Conservation (phyloP, 2,888 invertebrate genomes). For the Thumatha senex region DNA sequence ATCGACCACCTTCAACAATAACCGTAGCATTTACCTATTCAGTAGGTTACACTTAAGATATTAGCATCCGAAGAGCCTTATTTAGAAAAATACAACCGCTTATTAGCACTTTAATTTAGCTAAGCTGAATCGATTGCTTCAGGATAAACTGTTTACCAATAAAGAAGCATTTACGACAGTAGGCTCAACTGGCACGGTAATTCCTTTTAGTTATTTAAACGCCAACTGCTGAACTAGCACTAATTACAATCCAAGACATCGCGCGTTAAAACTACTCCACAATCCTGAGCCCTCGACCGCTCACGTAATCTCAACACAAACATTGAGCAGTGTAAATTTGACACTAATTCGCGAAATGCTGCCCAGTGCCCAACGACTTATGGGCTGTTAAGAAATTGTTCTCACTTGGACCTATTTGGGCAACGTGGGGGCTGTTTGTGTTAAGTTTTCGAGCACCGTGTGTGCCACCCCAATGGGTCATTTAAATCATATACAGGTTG, state of each 20-base stretch:
- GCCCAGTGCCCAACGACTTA: slow-evolving; percentile 64
- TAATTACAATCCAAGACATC: slow-evolving; percentile 19
- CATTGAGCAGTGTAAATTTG: slow-evolving; percentile 49
- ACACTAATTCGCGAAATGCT: slow-evolving; percentile 68
- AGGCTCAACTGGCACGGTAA: too few species aligned
- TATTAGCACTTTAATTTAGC: too few species aligned
- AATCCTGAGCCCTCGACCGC: slow-evolving; percentile 15
- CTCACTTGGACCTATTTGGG: slow-evolving; percentile 52
- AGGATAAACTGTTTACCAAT: too few species aligned
- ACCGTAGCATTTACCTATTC: too few species aligned
- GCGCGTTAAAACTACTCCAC: slow-evolving; percentile 22
- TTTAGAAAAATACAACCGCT: too few species aligned
- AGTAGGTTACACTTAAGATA: too few species aligned
- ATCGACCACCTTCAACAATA: too few species aligned
- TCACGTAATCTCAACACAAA: slow-evolving; percentile 18
- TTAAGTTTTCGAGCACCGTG: slow-evolving; percentile 64
- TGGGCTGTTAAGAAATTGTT: slow-evolving; percentile 80
- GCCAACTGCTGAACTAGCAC: slow-evolving; percentile 1
- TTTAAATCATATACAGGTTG: slow-evolving; percentile 55
- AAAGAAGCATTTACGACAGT: too few species aligned
- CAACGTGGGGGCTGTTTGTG: slow-evolving; percentile 53
- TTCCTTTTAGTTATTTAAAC: too few species aligned
- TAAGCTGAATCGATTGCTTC: too few species aligned
- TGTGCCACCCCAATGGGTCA: slow-evolving; percentile 52
- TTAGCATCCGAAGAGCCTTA: too few species aligned